These are phyloP conservation scores for Bufotes viridis DNA, from an alignment of 2,797 vertebrate species.

Conservation along the genomic window DNA sequence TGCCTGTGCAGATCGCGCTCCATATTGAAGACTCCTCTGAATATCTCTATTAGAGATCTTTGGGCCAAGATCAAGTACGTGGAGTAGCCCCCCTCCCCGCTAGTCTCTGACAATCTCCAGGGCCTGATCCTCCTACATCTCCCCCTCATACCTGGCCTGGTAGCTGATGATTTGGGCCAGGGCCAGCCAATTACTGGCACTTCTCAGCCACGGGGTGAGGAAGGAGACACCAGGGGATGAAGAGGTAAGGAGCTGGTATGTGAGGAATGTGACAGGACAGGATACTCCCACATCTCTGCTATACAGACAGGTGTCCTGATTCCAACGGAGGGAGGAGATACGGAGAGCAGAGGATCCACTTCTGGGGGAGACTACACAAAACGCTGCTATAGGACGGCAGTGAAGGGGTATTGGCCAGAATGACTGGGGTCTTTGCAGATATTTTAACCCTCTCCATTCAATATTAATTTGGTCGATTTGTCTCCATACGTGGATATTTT, in stretches of 20 bases:
- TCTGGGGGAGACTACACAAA: neutral
- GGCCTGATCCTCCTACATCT: conserved; percentile 16
- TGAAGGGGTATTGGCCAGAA: too few species aligned
- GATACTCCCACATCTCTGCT: conserved; percentile 11
- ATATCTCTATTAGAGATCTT: conserved; percentile 4
- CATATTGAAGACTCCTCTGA: neutral
- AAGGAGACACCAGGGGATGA: conserved; percentile 17
- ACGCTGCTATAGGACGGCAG: neutral
- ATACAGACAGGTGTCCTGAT: conserved; percentile 23
- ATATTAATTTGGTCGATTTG: too few species aligned
- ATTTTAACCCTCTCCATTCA: too few species aligned
- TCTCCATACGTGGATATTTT: too few species aligned
- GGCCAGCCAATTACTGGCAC: conserved; percentile 12
- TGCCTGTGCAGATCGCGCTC: neutral
- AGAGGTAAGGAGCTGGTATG: conserved; percentile 40
- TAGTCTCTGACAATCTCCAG: conserved; percentile 23
- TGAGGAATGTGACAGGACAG: conserved; percentile 55
- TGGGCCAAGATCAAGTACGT: conserved; percentile 5
- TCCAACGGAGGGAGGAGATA: neutral
- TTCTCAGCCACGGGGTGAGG: conserved; percentile 10
- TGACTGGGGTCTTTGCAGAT: too few species aligned
- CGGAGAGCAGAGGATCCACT: neutral
- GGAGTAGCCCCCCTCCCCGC: neutral
- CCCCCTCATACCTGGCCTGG: conserved; percentile 4
- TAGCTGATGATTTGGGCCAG: conserved; percentile 1